Percentiles rank a stretch among this genome's conserved stretches.
Conservation (phyloP, 2,113 vertebrate genomes). For the Onychostoma macrolepis region DNA sequence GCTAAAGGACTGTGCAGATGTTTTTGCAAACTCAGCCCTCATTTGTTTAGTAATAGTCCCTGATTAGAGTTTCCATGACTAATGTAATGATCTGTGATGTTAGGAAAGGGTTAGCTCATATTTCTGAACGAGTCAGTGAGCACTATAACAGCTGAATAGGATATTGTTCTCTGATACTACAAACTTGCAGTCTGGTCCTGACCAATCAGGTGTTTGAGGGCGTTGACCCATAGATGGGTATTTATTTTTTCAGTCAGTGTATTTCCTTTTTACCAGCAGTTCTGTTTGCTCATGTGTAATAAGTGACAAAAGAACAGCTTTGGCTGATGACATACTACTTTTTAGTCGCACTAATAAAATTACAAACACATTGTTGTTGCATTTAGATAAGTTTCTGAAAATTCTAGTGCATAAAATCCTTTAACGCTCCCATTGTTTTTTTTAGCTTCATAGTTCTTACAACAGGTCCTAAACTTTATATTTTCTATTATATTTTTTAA, state of each 20-base stretch:
- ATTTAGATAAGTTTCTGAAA: neutral
- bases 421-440: neutral
- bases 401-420: neutral
- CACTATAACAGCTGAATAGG: slow-evolving; percentile 40
- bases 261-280: neutral
- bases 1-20: too few species aligned
- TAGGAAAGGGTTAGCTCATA: too few species aligned
- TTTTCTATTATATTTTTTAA: neutral
- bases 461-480: neutral
- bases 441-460: neutral
- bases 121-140: slow-evolving; percentile 58
- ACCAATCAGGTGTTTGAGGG: neutral
- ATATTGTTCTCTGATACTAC: slow-evolving; percentile 10
- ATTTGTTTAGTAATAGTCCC: neutral
- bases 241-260: neutral
- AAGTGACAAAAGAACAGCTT: neutral
- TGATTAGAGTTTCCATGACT: slow-evolving; percentile 52
- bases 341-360: neutral
- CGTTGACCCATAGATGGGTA: neutral
- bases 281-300: neutral
- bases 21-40: slow-evolving; percentile 31
- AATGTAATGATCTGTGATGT: slow-evolving; percentile 40
- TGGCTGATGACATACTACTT: neutral
- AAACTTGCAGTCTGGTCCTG: slow-evolving; percentile 11
- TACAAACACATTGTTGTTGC: neutral